Evolutionary conservation across 2,113 vertebrate genomes (phyloP), one percentile per base, ranked within the genome.

Genomic region (Herpetotheres cachinnans): DNA sequence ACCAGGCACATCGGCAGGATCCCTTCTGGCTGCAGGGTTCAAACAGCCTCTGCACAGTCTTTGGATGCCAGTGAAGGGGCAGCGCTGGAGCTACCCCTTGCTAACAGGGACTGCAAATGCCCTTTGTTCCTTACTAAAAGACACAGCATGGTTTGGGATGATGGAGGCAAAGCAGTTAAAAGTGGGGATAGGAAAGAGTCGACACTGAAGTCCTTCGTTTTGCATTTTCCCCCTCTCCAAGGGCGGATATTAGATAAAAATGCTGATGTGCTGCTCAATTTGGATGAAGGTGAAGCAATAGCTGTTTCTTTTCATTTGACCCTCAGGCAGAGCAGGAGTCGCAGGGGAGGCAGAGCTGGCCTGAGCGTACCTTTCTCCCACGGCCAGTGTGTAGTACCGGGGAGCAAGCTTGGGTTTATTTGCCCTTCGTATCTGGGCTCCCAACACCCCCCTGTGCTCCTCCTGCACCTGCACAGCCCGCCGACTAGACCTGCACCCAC

Each of bases 1-100:
- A n/a, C 3, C 10, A n/a, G 54, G 42, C 3, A 0, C 42, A 15
- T 8, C 0, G 0, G 21, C 13, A 44, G 16, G 19, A 36, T 29
- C 27, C 13, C 3, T 7, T 40, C 26, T 55, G 81, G 25, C 42
- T 82, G 50, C 17, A 24, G 49, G 25, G 16, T 19, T 70, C 77
- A 44, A 55, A 6, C 8, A 52, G 24, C 18, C 26, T 63, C 58
- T 36, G n/a, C 2, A 2, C 40, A 34, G 20, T 7, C 84, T 47
- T 11, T 26, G 55, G 20, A 11, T 66, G 70, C 32, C 83, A 79
- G 47, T 22, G 55, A 56, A 82, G 19, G 9, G 72, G 19, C 52
- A 80, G 16, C 30, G 5, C 50, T 10, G 36, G 46, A 76, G 36
- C 30, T 67, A 11, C 56, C 1, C 0, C 38, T 86, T 40, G 26